Base-by-base conservation (phyloP, 2,113 vertebrate species). In the Sorex araneus region DNA sequence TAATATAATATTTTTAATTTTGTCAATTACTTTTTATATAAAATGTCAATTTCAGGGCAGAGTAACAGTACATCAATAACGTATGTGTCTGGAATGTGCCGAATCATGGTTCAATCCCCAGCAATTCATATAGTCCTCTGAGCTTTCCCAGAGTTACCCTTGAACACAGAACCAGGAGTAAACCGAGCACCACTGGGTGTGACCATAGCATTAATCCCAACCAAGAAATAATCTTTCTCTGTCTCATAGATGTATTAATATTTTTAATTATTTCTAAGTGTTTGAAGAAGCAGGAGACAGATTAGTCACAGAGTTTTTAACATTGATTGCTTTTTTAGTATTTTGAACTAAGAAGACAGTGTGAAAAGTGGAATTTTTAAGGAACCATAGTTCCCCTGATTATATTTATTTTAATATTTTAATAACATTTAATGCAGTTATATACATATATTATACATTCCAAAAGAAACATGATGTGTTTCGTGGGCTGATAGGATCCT, bases 251-350 rank as follows among this genome's bases (percentile, higher is more conserved):
- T 84, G 1, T 36, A 45, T 0, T 23, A 43, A 81, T 91, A 84
- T 82, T 82, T 92, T 70, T 18, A n/a, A 19, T 34, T 90, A 66
- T 89, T 34, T 63, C 67, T 87, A 82, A 84, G 8, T 77, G 28
- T 30, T 30, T 11, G 5, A 69, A 32, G 13, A 23, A 32, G 84
- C 9, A 74, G 32, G 7, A 66, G 3, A 80, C 5, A 69, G 12
- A 34, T 21, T 45, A 71, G 1, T 70, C 54, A 86, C 21, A 45
- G 13, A 67, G 3, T 75, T 21, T 40, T 90, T 57, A 93, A 34
- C 87, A 76, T 15, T n/a, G 81, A 10, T 64, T 73, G 9, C 63
- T 50, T 60, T 60, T 23, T 60, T 60, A 60, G 23, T 60, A 23
- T 21, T 60, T 2, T 60, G 21, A 40, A 82, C 32, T 2, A 47